phyloP scores from a whole-genome alignment of 2,113 vertebrate genomes.

The Tricholaema leucomelas region DNA sequence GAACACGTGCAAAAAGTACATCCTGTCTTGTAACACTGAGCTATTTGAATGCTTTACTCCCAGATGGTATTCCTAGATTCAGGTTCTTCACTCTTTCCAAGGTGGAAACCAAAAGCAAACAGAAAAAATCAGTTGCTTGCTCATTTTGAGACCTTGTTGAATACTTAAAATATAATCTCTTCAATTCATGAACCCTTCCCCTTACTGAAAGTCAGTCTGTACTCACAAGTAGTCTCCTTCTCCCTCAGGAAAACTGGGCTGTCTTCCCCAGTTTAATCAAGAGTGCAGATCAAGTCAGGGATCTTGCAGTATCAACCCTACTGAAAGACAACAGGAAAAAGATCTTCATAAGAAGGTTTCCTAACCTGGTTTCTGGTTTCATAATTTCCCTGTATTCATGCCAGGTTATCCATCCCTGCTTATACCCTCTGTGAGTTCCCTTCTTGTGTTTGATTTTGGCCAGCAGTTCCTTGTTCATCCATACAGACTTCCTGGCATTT shows the following conservation, averaged over 20 bases:
- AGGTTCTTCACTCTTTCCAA: background rate
- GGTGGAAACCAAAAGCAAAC: slow-evolving; percentile 23
- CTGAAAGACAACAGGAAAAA: background rate
- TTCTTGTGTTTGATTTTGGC: no score
- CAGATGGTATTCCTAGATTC: background rate
- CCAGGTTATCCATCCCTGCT: no score
- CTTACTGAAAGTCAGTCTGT: background rate
- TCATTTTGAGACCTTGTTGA: background rate
- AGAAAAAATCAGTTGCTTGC: background rate
- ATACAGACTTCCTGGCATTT: no score
- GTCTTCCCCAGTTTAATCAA: background rate
- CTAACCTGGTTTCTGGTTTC: no score
- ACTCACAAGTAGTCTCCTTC: background rate
- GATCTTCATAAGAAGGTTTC: background rate
- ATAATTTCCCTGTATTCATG: no score
- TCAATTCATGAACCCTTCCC: background rate
- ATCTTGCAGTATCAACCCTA: background rate
- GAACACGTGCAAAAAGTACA: background rate
- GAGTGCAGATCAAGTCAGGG: background rate
- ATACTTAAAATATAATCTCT: background rate
- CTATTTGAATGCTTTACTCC: slow-evolving; percentile 21
- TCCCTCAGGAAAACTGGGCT: background rate
- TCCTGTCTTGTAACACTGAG: background rate
- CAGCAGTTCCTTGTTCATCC: no score
- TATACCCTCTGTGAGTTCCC: no score